Percentiles rank a stretch among this genome's conserved stretches.
Evolutionary conservation across 1,140 invertebrate genomes (phyloP).

Genomic region (Oreohelix idahoensis): DNA sequence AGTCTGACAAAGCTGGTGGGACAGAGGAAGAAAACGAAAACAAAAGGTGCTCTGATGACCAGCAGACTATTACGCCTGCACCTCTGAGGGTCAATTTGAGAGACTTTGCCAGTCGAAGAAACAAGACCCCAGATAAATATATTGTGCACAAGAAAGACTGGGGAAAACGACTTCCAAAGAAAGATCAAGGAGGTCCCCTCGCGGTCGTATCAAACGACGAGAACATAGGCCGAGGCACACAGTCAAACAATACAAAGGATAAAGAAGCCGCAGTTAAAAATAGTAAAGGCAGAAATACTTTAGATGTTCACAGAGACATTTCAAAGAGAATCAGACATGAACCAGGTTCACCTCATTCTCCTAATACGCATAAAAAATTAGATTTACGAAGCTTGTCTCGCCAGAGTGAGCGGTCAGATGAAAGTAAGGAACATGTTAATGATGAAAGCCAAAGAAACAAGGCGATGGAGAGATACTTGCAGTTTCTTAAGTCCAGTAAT

Average conservation of each 20-base stretch:
- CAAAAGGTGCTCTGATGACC: too few species aligned
- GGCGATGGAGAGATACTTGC: constrained; percentile 7
- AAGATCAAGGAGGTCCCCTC: neutral
- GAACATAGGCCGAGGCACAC: too few species aligned
- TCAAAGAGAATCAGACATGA: neutral
- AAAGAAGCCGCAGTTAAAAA: neutral
- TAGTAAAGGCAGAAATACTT: too few species aligned
- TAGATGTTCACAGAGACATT: neutral
- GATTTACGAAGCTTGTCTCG: neutral
- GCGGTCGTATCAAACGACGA: neutral
- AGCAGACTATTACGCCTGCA: too few species aligned
- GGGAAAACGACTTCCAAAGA: neutral
- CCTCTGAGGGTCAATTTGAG: neutral
- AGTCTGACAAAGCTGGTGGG: too few species aligned
- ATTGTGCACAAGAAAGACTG: constrained; percentile 13
- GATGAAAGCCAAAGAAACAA: neutral
- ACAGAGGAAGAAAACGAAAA: neutral
- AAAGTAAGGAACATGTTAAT: neutral
- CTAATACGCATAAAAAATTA: neutral
- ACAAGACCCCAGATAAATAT: neutral
- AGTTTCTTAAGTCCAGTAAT: neutral
- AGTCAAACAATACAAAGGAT: neutral
- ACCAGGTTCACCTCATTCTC: neutral
- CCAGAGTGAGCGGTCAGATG: neutral
- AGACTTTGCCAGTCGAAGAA: neutral